Evolutionary conservation across 2,888 invertebrate species (phyloP), one percentile per base, ranked within the genome.

Genomic region (Tridacna gigas): DNA sequence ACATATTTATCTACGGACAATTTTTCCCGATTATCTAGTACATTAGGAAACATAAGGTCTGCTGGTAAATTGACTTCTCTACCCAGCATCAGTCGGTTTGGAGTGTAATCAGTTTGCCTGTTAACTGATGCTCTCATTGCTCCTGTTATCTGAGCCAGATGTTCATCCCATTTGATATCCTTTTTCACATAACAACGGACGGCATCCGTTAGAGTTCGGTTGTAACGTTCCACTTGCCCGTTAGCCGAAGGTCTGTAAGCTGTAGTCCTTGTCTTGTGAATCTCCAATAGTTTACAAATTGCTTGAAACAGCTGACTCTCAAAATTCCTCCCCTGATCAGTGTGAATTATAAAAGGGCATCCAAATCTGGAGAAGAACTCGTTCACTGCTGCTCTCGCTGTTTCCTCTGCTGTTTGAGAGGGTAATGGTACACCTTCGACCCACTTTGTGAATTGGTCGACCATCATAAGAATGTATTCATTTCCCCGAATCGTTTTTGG

Each of bases 401-500:
- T 51, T 51, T 13, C 51, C 15, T 51, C 51, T n/a, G n/a, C n/a
- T 11, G 51, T 51, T 51, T 51, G 51, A 11, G 51, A 51, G 15
- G 51, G 51, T 15, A 51, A 15, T 11, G 51, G 51, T 11, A 51
- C 51, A 15, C 51, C 15, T 51, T 51, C 51, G 15, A 51, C 51
- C 51, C 51, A 51, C 15, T 51, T 51, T 15, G 51, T 51, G 45
- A 77, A 77, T 26, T 77, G 77, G 25, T 77, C 69, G 13, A 77
- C 77, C 77, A 77, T 77, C 77, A 77, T 69, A n/a, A 77, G 56
- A 37, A 37, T n/a, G 28, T 77, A 28, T 25, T 77, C 77, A 56
- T 77, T 77, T n/a, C 77, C 69, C 22, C 25, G 66, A n/a, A 18
- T 12, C 26, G 67, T 67, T 13, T 77, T 77, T 51, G 66, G 77